phyloP scores from a whole-genome alignment of 2,888 invertebrate species.

The Enchytraeus crypticus region DNA sequence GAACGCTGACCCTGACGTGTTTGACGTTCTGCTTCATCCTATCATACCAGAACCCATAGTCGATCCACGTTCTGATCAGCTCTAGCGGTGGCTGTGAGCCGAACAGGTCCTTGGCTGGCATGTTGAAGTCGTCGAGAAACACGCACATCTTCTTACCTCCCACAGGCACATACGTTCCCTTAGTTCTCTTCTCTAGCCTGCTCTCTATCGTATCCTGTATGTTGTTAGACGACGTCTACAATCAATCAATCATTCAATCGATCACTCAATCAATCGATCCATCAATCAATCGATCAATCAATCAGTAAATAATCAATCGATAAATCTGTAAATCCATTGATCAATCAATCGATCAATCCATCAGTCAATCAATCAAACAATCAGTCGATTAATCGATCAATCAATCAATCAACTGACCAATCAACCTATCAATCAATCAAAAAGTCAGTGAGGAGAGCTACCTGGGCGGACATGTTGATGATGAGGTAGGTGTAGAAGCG shows the following conservation, averaged over 20 bases:
- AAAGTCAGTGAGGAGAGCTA: too few relatives aligned
- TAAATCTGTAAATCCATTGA: too few relatives aligned
- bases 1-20: constrained; percentile 62
- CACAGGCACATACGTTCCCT: constrained; percentile 69
- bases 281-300: too few relatives aligned
- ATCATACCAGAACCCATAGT: constrained; percentile 84
- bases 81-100: constrained; percentile 83
- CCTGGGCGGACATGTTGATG: constrained; percentile 78
- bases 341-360: too few relatives aligned
- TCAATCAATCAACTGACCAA: too few relatives aligned
- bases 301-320: too few relatives aligned
- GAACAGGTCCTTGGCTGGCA: constrained; percentile 79
- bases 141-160: constrained; percentile 73
- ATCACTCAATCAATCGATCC: too few relatives aligned
- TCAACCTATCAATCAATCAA: too few relatives aligned
- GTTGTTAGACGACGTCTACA: constrained; percentile 73
- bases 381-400: too few relatives aligned
- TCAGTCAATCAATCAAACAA: too few relatives aligned
- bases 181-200: constrained; percentile 77
- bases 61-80: constrained; percentile 72
- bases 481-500: constrained; percentile 59
- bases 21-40: constrained; percentile 67
- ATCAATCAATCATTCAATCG: too few relatives aligned
- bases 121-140: constrained; percentile 85
- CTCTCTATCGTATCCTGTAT: constrained; percentile 77